phyloP scores from a whole-genome alignment of 2,797 vertebrate species.

The Hydrolagus colliei region DNA sequence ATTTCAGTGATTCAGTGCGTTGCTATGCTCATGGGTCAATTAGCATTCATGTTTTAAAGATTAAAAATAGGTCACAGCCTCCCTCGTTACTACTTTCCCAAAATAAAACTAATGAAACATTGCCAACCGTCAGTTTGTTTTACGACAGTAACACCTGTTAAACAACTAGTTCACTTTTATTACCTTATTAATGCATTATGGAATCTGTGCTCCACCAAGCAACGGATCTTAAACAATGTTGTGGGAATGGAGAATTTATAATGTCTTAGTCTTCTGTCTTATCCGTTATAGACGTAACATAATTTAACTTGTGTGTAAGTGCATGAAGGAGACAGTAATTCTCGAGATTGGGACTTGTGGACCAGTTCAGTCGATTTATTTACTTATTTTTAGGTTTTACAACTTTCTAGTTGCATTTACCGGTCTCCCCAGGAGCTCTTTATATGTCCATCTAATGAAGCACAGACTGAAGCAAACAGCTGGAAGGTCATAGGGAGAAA shows the following conservation, averaged over 20 bases:
- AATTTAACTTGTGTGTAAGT: too few relatives aligned
- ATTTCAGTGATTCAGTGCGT: not conserved
- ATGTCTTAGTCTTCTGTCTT: not conserved
- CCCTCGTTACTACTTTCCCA: not conserved
- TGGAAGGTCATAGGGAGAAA: too few relatives aligned
- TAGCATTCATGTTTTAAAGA: not conserved
- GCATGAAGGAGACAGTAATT: too few relatives aligned
- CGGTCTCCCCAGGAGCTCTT: too few relatives aligned
- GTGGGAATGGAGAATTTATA: not conserved
- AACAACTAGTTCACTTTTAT: constrained; percentile 15
- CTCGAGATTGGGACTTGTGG: too few relatives aligned
- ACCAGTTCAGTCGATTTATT: too few relatives aligned
- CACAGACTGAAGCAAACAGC: too few relatives aligned
- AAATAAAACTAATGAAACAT: not conserved
- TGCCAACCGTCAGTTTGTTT: not conserved
- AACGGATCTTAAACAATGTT: not conserved
- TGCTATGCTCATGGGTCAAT: not conserved
- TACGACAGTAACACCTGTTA: not conserved
- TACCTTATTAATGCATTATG: not conserved
- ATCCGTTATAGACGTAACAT: too few relatives aligned
- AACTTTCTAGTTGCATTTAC: too few relatives aligned
- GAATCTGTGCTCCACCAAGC: not conserved
- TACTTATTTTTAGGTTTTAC: too few relatives aligned
- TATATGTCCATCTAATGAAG: too few relatives aligned
- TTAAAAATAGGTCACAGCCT: not conserved